Conservation (phyloP, 2,888 invertebrate genomes). For the Acrobasis consociella region DNA sequence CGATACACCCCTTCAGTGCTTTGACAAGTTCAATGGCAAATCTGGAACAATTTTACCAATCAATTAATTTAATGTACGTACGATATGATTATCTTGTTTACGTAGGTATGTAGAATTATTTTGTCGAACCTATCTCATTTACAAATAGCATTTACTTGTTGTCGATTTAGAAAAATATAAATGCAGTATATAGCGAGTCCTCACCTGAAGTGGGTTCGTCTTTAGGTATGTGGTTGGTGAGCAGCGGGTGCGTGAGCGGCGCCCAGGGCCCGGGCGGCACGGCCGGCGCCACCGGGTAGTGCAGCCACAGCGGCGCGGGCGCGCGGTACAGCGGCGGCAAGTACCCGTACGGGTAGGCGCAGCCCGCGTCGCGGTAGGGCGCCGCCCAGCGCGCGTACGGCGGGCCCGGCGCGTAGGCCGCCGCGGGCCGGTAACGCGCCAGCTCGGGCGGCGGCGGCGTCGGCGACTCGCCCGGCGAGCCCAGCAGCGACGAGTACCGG, state of each 20-base stretch:
- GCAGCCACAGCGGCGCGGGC: constrained; percentile 74
- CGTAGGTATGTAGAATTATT: too few species aligned
- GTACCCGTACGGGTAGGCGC: constrained; percentile 72
- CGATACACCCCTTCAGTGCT: constrained; percentile 82
- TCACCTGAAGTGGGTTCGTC: constrained; percentile 84
- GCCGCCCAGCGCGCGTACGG: constrained; percentile 34
- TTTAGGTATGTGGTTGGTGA: constrained; percentile 78
- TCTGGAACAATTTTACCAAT: constrained; percentile 82
- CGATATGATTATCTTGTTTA: too few species aligned
- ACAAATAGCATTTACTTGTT: too few species aligned
- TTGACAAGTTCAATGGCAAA: constrained; percentile 95
- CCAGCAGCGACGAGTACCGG: constrained; percentile 61
- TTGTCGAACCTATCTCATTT: too few species aligned
- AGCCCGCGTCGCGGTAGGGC: constrained; percentile 56
- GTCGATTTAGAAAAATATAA: too few species aligned
- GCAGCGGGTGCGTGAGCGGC: constrained; percentile 73
- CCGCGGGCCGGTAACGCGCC: constrained; percentile 66
- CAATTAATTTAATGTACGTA: too few species aligned
- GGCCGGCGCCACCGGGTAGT: constrained; percentile 66
- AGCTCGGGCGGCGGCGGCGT: constrained; percentile 65
- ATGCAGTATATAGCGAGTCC: background rate
- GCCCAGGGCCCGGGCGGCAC: constrained; percentile 81
- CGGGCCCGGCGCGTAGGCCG: constrained; percentile 45
- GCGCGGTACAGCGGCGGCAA: constrained; percentile 67
- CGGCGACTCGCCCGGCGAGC: constrained; percentile 63